Conservation (phyloP, 1,140 invertebrate genomes). For the Leptinotarsa lineolata region DNA sequence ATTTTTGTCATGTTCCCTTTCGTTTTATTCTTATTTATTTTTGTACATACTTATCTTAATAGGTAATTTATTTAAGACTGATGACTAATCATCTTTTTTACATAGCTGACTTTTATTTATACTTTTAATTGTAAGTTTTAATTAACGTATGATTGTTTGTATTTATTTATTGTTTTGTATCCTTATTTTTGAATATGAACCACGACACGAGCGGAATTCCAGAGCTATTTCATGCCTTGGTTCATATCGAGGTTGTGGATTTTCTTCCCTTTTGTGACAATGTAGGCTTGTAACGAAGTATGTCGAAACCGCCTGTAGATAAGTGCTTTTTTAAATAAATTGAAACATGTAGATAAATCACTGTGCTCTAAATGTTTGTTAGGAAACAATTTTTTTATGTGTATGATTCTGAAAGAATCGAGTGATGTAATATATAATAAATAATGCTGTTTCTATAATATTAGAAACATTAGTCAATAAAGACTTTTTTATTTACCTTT, state of each 20-base stretch:
- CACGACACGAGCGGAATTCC: neutral
- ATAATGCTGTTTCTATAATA: conserved; percentile 55
- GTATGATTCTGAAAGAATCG: conserved; percentile 56
- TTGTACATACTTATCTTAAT: conserved; percentile 42
- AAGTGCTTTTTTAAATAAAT: conserved; percentile 49
- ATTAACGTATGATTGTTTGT: conserved; percentile 14
- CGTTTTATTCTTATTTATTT: conserved; percentile 37
- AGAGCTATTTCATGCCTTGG: conserved; percentile 10
- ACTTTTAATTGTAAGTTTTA: conserved; percentile 24
- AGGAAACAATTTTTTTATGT: conserved; percentile 58
- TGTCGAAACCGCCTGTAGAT: conserved; percentile 48
- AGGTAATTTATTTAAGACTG: conserved; percentile 53
- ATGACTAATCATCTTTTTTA: conserved; percentile 48
- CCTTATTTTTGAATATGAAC: conserved; percentile 17
- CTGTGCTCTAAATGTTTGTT: conserved; percentile 56
- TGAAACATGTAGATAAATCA: conserved; percentile 54
- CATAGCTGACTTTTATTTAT: conserved; percentile 35
- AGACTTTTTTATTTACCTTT: conserved; percentile 24
- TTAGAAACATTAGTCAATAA: conserved; percentile 57
- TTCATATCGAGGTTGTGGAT: conserved; percentile 21
- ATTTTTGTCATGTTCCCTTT: conserved; percentile 21
- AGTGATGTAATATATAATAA: conserved; percentile 57
- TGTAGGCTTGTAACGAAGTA: conserved; percentile 42
- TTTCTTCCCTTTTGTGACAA: conserved; percentile 35
- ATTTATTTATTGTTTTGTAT: conserved; percentile 25